A percentile compares a stretch with the other conserved stretches of the same genome.
Conservation (phyloP, 2,797 vertebrate species). For the Poliocrania exsul region DNA sequence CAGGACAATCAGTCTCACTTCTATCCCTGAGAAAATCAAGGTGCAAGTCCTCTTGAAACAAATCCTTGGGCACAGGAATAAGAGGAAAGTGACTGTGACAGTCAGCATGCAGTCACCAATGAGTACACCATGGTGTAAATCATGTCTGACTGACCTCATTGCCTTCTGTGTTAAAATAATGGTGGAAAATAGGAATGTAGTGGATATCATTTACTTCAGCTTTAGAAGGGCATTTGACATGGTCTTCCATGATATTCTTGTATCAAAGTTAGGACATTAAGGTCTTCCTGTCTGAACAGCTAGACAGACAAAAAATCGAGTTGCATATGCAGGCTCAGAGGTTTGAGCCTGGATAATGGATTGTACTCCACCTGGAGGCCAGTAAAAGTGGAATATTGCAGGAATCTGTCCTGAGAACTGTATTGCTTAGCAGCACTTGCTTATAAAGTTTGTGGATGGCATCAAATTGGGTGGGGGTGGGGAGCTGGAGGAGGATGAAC, state of each 20-base stretch:
- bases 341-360: background rate
- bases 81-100: background rate
- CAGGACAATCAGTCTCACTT: background rate
- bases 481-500: background rate
- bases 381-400: background rate
- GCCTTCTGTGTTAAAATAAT: background rate
- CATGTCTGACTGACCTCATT: background rate
- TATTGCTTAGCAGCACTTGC: background rate
- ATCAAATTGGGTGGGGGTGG: background rate
- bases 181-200: background rate
- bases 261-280: background rate
- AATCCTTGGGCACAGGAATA: background rate
- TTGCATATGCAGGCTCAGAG: background rate
- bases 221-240: background rate
- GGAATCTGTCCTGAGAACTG: background rate
- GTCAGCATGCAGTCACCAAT: background rate
- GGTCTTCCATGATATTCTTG: background rate
- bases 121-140: background rate
- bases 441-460: background rate
- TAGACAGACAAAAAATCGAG: background rate
- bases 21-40: background rate
- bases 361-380: background rate
- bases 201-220: background rate
- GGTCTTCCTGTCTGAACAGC: background rate
- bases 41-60: background rate